Conservation (phyloP, 2,888 invertebrate species). For the Chirona hameri region DNA sequence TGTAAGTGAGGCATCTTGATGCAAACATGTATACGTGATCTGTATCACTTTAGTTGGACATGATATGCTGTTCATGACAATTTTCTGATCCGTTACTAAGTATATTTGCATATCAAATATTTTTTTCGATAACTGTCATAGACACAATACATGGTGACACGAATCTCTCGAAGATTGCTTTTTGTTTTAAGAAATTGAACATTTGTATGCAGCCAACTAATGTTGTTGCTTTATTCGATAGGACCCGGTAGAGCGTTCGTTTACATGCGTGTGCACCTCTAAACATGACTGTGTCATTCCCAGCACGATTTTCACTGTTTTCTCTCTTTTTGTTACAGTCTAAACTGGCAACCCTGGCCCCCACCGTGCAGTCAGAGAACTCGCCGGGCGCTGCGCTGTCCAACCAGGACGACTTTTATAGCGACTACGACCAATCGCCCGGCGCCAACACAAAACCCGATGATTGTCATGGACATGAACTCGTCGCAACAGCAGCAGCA, state of each 20-base stretch:
- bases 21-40: not conserved
- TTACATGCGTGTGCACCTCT: not conserved
- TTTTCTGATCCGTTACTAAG: not conserved
- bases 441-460: constrained; percentile 6
- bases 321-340: not conserved
- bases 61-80: not conserved
- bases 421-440: constrained; percentile 22
- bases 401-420: constrained; percentile 8
- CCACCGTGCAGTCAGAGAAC: constrained; percentile 1
- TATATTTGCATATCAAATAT: too few relatives aligned
- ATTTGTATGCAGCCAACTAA: not conserved
- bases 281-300: not conserved
- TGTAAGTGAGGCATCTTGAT: not conserved
- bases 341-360: constrained; percentile 23
- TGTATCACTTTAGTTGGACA: not conserved
- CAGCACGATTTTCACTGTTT: not conserved
- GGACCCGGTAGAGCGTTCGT: too few relatives aligned
- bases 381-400: not conserved
- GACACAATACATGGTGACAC: too few relatives aligned
- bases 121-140: too few relatives aligned
- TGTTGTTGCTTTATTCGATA: too few relatives aligned
- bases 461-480: constrained; percentile 12
- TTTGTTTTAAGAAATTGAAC: not conserved
- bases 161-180: not conserved
- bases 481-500: not conserved